Percentiles rank a stretch among this genome's conserved stretches.
Evolutionary conservation across 2,888 invertebrate species (phyloP).

Genomic region (Magallana nippona): DNA sequence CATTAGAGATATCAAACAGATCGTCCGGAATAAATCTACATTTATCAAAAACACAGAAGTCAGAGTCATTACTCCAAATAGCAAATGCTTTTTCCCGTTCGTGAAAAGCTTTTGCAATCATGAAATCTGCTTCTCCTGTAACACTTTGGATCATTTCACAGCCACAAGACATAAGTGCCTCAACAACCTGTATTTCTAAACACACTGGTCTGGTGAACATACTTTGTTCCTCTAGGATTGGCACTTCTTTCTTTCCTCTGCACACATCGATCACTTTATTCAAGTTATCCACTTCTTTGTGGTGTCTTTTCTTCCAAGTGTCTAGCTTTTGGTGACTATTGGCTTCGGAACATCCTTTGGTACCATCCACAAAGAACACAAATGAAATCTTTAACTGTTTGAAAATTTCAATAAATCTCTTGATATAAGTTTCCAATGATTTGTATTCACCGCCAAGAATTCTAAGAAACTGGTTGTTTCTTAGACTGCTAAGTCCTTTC

Average conservation of each 20-base stretch:
- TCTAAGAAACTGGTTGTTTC: conserved; percentile 68
- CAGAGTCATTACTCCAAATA: conserved; percentile 76
- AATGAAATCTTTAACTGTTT: conserved; percentile 68
- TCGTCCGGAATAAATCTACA: conserved; percentile 70
- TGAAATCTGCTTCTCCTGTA: conserved; percentile 74
- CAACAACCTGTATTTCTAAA: conserved; percentile 70
- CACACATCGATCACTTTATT: conserved; percentile 67
- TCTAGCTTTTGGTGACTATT: conserved; percentile 69
- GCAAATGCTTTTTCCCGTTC: conserved; percentile 72
- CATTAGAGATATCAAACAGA: conserved; percentile 74
- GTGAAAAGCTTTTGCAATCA: conserved; percentile 68
- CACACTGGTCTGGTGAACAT: conserved; percentile 73
- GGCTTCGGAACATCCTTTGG: conserved; percentile 70
- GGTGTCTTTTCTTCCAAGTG: conserved; percentile 72
- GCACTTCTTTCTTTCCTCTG: conserved; percentile 58
- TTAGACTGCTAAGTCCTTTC: conserved; percentile 59
- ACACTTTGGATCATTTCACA: conserved; percentile 70
- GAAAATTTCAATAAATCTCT: conserved; percentile 70
- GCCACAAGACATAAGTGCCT: conserved; percentile 66
- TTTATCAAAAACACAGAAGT: conserved; percentile 75
- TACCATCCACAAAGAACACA: conserved; percentile 76
- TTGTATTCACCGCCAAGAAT: conserved; percentile 76
- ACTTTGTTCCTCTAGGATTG: conserved; percentile 58
- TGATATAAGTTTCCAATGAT: conserved; percentile 66
- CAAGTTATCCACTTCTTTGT: conserved; percentile 67